These are phyloP conservation scores for Empis stercorea DNA, from an alignment of 2,888 invertebrate species.

Conservation along the genomic window DNA sequence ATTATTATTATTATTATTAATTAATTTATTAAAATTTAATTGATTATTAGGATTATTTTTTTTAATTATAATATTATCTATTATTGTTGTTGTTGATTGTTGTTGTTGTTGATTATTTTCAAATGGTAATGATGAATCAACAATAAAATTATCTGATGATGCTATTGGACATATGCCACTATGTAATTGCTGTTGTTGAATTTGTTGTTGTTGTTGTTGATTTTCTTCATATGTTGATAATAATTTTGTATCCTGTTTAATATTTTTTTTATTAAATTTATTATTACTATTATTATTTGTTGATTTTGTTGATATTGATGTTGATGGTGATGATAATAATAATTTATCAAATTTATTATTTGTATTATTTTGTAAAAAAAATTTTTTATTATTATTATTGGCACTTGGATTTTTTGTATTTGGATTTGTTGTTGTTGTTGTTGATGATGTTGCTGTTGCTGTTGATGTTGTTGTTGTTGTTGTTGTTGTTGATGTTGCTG, in stretches of 20 bases:
- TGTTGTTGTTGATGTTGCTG: conserved; percentile 11
- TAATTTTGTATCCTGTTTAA: neutral
- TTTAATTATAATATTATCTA: conserved; percentile 22
- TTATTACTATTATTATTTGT: conserved; percentile 12
- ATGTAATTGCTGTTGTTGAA: neutral
- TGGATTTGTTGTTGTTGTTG: conserved; percentile 13
- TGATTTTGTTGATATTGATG: conserved; percentile 13
- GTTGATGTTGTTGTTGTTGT: conserved; percentile 11
- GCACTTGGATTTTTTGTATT: conserved; percentile 16
- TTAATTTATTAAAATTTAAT: too few relatives aligned
- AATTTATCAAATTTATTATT: too few relatives aligned
- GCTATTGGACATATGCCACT: conserved; percentile 12
- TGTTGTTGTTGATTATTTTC: neutral
- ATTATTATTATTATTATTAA: too few relatives aligned
- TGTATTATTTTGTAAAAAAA: too few relatives aligned
- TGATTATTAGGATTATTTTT: conserved; percentile 3
- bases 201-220: neutral
- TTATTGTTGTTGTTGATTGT: conserved; percentile 14
- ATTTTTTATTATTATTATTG: conserved; percentile 20
- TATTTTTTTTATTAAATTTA: conserved; percentile 9
- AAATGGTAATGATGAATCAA: conserved; percentile 1
- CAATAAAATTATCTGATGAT: conserved; percentile 16
- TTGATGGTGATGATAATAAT: too few relatives aligned
- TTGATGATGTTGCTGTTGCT: conserved; percentile 12
- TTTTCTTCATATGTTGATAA: neutral